Base-by-base conservation (phyloP, 1,140 invertebrate species). In the Sminthurinus signatus region DNA sequence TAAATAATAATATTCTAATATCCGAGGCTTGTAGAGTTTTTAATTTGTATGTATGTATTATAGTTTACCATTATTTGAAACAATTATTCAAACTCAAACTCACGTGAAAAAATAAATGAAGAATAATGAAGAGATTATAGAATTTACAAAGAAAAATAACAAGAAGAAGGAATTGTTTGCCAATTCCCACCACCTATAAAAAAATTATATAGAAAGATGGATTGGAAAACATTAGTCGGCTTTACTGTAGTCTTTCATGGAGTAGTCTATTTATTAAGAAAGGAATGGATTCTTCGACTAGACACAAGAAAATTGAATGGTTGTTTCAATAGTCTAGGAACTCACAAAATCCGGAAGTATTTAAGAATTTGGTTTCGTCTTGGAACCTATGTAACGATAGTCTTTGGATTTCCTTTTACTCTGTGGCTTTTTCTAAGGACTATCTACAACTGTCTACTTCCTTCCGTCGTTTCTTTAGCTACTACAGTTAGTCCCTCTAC, bases 171-270 rank as follows among this genome's bases (percentile, higher is more conserved):
- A 36, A 36, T 36, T 5, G 32, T 42, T 42, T n/a, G 17, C 44
- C 17, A 48, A 19, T 43, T 39, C 19, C 32, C 19, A 42, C 21
- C 8, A 12, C 28, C n/a, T n/a, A n/a, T n/a, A n/a, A n/a, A n/a
- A n/a, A n/a, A n/a, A n/a, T n/a, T n/a, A n/a, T 42, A 42, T n/a
- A n/a, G n/a, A n/a, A 56, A 56, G 8, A 71, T 71, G 70, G 70
- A 71, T 51, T 71, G 70, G 70, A 68, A 64, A 50, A 67, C 70
- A 12, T 50, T 71, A 42, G 50, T 71, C 44, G 70, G 67, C 50
- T 68, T 71, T 50, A 71, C 70, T 54, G 61, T 68, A 25, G 61
- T 71, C 32, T 71, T 71, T 59, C 70, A 71, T 54, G 66, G 51
- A 4, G 51, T 64, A 27, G 58, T 68, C 14, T 71, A 64, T 44